Evolutionary conservation across 2,797 vertebrate species (phyloP), one percentile per base, ranked within the genome.

Genomic region (Euphonia xanthogaster): DNA sequence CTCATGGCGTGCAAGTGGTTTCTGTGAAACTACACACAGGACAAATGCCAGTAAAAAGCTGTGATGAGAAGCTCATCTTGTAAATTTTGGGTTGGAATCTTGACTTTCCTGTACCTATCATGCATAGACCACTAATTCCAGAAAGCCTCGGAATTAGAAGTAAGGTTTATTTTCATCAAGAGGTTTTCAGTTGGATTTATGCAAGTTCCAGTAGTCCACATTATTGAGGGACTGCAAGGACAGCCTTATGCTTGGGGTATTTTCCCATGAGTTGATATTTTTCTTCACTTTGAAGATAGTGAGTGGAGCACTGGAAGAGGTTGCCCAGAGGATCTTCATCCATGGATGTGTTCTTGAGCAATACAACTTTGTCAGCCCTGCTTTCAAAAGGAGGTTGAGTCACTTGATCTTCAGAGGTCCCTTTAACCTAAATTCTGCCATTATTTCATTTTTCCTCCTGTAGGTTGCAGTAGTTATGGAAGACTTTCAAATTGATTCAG

Each of bases 171-270:
- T 70, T 73, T 11, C 16, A 54, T 40, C 14, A 37, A 78, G 33
- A 72, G 42, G 12, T 48, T 62, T 60, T 54, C 11, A 18, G 12
- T 28, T 39, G 20, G 6, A 47, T 81, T 78, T 45, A 28, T 18
- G 15, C 2, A 53, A 25, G 22, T 44, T 88, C 19, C 14, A 31
- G 22, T 65, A 47, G 48, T 40, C 60, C 24, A 8, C 1, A 2
- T 51, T 6, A 4, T 47, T 12, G 11, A 37, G 35, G 35, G 55
- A n/a, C 53, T 67, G 21, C 54, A 30, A 62, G 12, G 12, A 50
- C 25, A 54, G 22, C 19, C 7, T 15, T 22, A 0, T 77, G 19
- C 27, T 87, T 12, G 8, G 9, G 2, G 3, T 0, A 8, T 88
- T 90, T 68, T 17, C 7, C 44, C 6, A 1, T 33, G 35, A 66